A percentile compares a stretch with the other conserved stretches of the same genome.
Conservation (phyloP, 2,113 vertebrate species). For the Ciconia maguari region DNA sequence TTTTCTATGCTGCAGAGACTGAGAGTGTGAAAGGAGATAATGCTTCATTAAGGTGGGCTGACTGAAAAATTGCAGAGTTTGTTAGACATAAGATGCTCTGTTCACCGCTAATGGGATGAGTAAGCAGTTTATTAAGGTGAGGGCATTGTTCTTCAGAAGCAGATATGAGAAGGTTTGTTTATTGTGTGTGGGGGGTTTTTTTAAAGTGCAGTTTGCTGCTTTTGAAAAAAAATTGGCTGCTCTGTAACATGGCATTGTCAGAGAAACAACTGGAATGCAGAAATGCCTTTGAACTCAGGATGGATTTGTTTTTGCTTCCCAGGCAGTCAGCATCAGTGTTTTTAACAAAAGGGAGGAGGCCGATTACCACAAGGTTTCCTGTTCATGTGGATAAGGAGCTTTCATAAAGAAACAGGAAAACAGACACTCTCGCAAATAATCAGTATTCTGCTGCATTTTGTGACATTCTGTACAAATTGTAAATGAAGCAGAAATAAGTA, state of each 20-base stretch:
- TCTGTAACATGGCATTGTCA: neutral
- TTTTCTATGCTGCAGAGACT: neutral
- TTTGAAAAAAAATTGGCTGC: neutral
- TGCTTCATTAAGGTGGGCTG: neutral
- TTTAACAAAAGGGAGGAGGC: constrained; percentile 12
- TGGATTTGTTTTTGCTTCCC: constrained; percentile 51
- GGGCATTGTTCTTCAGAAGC: neutral
- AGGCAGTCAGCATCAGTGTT: constrained; percentile 30
- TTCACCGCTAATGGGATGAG: neutral
- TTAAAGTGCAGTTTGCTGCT: neutral
- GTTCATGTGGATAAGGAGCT: constrained; percentile 17
- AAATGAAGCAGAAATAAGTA: neutral
- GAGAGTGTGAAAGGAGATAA: neutral
- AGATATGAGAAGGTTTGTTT: neutral
- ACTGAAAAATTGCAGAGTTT: neutral
- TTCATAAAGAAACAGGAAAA: constrained; percentile 46
- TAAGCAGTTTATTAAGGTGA: constrained; percentile 31
- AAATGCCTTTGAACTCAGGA: constrained; percentile 43
- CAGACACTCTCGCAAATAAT: neutral
- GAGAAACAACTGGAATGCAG: constrained; percentile 16
- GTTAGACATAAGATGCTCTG: neutral
- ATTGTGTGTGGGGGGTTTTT: neutral
- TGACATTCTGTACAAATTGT: neutral
- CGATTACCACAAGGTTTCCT: constrained; percentile 39
- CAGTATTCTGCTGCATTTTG: neutral